Evolutionary conservation across 2,113 vertebrate genomes (phyloP).

Genomic region (Semnornis frantzii): DNA sequence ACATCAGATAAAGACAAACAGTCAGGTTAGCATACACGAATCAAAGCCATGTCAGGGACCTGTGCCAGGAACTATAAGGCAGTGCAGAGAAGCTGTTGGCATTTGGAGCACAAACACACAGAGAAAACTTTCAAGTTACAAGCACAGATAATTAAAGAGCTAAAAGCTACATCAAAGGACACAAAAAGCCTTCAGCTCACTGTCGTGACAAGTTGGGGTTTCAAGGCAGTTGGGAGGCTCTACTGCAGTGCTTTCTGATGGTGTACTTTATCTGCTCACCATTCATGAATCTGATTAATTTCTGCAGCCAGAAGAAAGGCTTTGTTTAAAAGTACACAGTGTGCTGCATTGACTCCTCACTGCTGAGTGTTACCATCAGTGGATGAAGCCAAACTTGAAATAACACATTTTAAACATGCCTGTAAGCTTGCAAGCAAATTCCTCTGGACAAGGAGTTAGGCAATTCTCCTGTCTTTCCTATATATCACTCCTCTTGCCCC

Average conservation of each 20-base stretch:
- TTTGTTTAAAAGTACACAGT: slow-evolving; percentile 4
- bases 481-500: neutral
- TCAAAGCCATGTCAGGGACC: neutral
- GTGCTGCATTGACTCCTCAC: neutral
- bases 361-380: neutral
- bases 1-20: neutral
- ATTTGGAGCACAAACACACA: neutral
- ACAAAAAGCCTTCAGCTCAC: neutral
- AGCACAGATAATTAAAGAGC: neutral
- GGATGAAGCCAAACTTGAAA: neutral
- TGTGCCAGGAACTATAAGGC: neutral
- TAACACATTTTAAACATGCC: neutral
- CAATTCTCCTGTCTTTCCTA: neutral
- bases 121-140: neutral
- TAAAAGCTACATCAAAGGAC: neutral
- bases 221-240: neutral
- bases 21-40: neutral
- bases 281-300: neutral
- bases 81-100: neutral
- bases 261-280: neutral
- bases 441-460: neutral
- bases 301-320: neutral
- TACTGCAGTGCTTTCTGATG: neutral
- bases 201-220: neutral
- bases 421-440: neutral